phyloP scores from a whole-genome alignment of 2,888 invertebrate species.

The Hydrotaea cyrtoneurina region DNA sequence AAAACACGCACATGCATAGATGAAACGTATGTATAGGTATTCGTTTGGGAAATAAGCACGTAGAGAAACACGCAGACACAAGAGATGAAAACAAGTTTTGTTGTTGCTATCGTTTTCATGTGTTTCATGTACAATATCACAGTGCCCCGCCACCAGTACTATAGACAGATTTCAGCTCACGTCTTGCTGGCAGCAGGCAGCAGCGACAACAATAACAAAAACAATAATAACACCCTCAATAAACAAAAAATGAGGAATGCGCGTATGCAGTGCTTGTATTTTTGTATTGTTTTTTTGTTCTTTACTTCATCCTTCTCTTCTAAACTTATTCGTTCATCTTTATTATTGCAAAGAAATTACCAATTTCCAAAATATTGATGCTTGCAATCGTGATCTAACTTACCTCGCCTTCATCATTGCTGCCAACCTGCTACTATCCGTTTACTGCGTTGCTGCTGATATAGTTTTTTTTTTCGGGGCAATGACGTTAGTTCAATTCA shows the following conservation, averaged over 20 bases:
- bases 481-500: background rate
- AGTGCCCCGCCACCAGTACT: background rate
- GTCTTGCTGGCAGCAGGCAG: background rate
- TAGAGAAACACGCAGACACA: background rate
- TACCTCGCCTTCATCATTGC: conserved; percentile 31
- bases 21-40: background rate
- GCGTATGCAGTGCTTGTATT: background rate
- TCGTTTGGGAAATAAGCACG: conserved; percentile 8
- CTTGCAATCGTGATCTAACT: background rate
- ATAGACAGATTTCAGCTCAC: conserved; percentile 24
- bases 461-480: background rate
- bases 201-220: background rate
- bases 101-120: conserved; percentile 1
- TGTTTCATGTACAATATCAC: conserved; percentile 10
- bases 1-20: background rate
- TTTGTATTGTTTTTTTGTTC: background rate
- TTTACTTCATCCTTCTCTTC: too few species aligned
- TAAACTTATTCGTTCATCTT: background rate
- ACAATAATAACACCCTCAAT: background rate
- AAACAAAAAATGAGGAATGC: background rate
- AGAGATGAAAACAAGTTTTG: conserved; percentile 30
- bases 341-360: background rate
- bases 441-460: background rate
- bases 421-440: background rate
- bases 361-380: too few species aligned